A percentile compares a stretch with the other conserved stretches of the same genome.
phyloP scores from a whole-genome alignment of 2,888 invertebrate species.

The Amphipoea lucens region DNA sequence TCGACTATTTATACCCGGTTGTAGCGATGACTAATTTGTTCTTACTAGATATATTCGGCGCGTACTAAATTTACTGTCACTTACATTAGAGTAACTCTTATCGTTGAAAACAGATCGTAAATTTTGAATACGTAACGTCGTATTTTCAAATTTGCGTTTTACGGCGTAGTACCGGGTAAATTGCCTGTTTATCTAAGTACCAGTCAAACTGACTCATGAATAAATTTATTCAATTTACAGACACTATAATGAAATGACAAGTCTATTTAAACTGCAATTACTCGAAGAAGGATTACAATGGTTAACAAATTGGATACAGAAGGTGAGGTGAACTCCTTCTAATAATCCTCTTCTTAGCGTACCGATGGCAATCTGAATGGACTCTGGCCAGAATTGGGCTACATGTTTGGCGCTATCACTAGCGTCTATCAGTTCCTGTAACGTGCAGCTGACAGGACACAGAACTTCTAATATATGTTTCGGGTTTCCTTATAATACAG shows the following conservation, averaged over 20 bases:
- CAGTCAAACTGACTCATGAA: background rate
- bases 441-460: background rate
- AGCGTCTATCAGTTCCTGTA: background rate
- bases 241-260: background rate
- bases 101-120: conserved; percentile 58
- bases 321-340: background rate
- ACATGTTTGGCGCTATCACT: background rate
- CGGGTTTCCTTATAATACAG: background rate
- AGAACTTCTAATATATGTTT: background rate
- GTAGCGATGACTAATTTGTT: conserved; percentile 76
- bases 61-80: conserved; percentile 69
- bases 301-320: too few species aligned
- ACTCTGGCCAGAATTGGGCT: too few species aligned
- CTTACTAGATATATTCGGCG: conserved; percentile 70
- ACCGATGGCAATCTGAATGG: too few species aligned
- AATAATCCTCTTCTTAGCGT: too few species aligned
- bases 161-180: background rate
- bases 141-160: conserved; percentile 1
- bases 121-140: conserved; percentile 30
- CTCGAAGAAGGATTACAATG: background rate
- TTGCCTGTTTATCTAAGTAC: background rate
- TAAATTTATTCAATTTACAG: too few species aligned
- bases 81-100: conserved; percentile 60
- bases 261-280: background rate
- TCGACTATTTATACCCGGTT: conserved; percentile 73